Evolutionary conservation across 2,888 invertebrate species (phyloP).

Genomic region (Idaea biselata): DNA sequence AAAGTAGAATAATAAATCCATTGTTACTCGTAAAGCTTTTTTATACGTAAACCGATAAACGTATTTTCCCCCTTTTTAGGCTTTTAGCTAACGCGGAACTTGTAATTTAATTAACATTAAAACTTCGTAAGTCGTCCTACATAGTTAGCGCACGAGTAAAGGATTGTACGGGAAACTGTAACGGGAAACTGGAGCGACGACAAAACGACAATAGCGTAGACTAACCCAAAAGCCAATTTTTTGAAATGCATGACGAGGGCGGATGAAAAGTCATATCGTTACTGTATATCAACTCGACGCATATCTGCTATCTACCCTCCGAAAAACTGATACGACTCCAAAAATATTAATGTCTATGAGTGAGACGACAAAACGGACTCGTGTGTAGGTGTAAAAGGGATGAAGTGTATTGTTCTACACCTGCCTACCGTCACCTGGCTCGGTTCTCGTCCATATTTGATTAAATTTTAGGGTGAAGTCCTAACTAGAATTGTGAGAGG

Average conservation of each 20-base stretch:
- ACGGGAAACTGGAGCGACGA: slow-evolving; percentile 48
- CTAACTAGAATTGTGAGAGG: slow-evolving; percentile 41
- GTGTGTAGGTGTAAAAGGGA: slow-evolving; percentile 52
- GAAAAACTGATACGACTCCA: slow-evolving; percentile 55
- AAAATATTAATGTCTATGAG: slow-evolving; percentile 55
- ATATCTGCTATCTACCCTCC: slow-evolving; percentile 49
- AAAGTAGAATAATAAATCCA: slow-evolving; percentile 17
- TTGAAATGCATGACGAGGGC: slow-evolving; percentile 53
- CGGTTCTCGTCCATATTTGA: slow-evolving; percentile 69
- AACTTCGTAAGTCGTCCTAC: slow-evolving; percentile 36
- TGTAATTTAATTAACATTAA: slow-evolving; percentile 51
- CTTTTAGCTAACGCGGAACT: slow-evolving; percentile 5
- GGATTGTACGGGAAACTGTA: slow-evolving; percentile 36
- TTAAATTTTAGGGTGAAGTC: slow-evolving; percentile 64
- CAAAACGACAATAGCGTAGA: slow-evolving; percentile 51
- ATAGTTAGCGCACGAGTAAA: slow-evolving; percentile 38
- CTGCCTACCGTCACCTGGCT: slow-evolving; percentile 72
- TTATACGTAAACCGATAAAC: neutral
- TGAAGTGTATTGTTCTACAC: slow-evolving; percentile 60
- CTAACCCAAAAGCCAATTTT: slow-evolving; percentile 60
- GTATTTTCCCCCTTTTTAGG: slow-evolving; percentile 3
- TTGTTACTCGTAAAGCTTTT: slow-evolving; percentile 13
- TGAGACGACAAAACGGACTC: slow-evolving; percentile 32
- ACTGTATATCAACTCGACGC: slow-evolving; percentile 49
- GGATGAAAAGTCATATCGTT: slow-evolving; percentile 58